These are phyloP conservation scores for Cantharis nigra DNA, from an alignment of 2,888 invertebrate genomes.

Conservation along the genomic window DNA sequence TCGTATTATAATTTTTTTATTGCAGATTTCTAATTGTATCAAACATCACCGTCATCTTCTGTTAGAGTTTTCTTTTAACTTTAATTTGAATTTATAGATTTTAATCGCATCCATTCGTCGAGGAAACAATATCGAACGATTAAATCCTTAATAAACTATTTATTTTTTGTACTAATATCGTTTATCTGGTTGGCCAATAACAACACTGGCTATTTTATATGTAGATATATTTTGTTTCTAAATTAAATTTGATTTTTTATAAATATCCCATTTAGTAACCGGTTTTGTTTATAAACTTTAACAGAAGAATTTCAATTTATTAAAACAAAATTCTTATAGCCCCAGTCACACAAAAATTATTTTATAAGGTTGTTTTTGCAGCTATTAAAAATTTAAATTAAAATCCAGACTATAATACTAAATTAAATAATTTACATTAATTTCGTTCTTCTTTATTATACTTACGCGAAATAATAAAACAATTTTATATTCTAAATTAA, in stretches of 20 bases:
- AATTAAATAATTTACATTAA: neutral
- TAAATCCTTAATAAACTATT: neutral
- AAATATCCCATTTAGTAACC: neutral
- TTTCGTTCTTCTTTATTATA: neutral
- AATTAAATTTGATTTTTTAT: neutral
- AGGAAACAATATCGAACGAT: neutral
- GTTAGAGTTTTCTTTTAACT: neutral
- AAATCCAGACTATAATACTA: neutral
- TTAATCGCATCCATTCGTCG: neutral
- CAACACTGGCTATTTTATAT: neutral
- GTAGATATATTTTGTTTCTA: neutral
- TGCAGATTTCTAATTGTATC: neutral
- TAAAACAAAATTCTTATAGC: neutral
- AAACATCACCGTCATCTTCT: neutral
- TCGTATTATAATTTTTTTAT: neutral
- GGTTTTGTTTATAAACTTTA: neutral
- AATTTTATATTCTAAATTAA: neutral
- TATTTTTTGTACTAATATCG: neutral
- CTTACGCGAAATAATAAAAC: neutral
- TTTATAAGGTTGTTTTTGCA: neutral
- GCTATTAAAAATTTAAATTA: neutral
- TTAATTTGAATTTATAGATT: neutral
- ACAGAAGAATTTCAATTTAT: neutral
- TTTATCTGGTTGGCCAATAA: neutral
- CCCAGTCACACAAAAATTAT: neutral